These are phyloP conservation scores for Hyaena hyaena DNA, from an alignment of 2,113 vertebrate genomes.

Conservation along the genomic window DNA sequence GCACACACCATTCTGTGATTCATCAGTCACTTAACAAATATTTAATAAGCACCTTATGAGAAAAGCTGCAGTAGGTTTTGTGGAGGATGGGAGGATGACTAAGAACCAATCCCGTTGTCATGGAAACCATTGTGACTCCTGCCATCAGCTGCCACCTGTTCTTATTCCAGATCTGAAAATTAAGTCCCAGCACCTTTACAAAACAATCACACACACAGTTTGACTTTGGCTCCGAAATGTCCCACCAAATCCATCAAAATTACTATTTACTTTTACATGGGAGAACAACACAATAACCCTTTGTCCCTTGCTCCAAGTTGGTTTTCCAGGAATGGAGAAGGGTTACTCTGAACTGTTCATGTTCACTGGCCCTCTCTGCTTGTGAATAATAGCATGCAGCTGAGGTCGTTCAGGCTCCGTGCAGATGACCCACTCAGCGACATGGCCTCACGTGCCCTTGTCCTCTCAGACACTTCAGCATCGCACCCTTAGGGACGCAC, in stretches of 20 bases:
- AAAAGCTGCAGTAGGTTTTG: conserved; percentile 69
- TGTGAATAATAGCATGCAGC: not conserved
- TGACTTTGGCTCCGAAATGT: conserved; percentile 74
- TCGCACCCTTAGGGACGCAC: not conserved
- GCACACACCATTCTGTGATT: conserved; percentile 59
- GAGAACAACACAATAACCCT: conserved; percentile 68
- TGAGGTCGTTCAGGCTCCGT: not conserved
- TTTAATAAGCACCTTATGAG: conserved; percentile 80
- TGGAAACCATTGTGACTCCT: conserved; percentile 79
- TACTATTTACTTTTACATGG: conserved; percentile 69
- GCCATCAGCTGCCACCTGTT: conserved; percentile 79
- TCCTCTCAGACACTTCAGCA: not conserved
- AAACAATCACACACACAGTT: conserved; percentile 80
- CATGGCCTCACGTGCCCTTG: not conserved
- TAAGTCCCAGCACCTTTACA: conserved; percentile 78
- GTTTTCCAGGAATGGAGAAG: conserved; percentile 63
- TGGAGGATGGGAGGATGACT: conserved; percentile 79
- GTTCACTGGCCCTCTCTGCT: not conserved
- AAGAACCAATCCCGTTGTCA: conserved; percentile 71
- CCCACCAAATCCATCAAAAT: conserved; percentile 78
- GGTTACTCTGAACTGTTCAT: conserved; percentile 40
- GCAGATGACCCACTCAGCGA: not conserved
- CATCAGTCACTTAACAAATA: conserved; percentile 79
- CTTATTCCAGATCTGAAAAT: conserved; percentile 78
- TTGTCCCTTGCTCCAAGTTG: conserved; percentile 69